A percentile compares a stretch with the other conserved stretches of the same genome.
phyloP scores from a whole-genome alignment of 2,888 invertebrate species.

The Caenorhabditis sp. region DNA sequence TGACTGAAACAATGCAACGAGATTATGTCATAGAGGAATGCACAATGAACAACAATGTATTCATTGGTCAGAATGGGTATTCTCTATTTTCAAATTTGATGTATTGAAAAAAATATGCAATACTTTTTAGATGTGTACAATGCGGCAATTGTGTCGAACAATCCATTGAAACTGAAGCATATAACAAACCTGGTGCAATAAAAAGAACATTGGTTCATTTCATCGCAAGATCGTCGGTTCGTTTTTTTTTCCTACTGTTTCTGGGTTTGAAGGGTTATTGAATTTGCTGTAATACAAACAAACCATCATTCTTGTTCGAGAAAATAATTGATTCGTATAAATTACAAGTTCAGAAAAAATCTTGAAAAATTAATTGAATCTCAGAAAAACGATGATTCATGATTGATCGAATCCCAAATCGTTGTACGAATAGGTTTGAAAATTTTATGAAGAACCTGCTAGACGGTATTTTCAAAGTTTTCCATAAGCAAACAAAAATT shows the following conservation, averaged over 20 bases:
- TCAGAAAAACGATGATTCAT: no score
- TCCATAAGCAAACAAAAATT: neutral
- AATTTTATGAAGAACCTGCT: neutral
- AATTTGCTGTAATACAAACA: no score
- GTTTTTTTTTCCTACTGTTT: no score
- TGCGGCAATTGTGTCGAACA: constrained; percentile 34
- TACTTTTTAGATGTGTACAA: constrained; percentile 37
- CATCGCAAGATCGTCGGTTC: constrained; percentile 36
- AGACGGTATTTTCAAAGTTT: neutral
- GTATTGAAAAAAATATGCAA: neutral
- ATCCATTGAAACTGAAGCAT: constrained; percentile 46
- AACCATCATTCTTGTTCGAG: no score
- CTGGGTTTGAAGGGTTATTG: neutral
- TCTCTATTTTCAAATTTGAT: neutral
- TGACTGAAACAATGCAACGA: constrained; percentile 46
- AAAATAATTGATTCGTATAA: no score
- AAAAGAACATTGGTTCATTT: constrained; percentile 61
- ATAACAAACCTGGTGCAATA: constrained; percentile 53
- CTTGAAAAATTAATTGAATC: no score
- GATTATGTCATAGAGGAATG: constrained; percentile 60
- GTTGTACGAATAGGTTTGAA: no score
- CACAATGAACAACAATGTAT: constrained; percentile 44
- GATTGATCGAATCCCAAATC: no score
- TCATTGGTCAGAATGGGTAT: constrained; percentile 58
- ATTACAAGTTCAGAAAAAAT: no score